Evolutionary conservation across 2,113 vertebrate species (phyloP), one percentile per base, ranked within the genome.

Genomic region (Caretta caretta): DNA sequence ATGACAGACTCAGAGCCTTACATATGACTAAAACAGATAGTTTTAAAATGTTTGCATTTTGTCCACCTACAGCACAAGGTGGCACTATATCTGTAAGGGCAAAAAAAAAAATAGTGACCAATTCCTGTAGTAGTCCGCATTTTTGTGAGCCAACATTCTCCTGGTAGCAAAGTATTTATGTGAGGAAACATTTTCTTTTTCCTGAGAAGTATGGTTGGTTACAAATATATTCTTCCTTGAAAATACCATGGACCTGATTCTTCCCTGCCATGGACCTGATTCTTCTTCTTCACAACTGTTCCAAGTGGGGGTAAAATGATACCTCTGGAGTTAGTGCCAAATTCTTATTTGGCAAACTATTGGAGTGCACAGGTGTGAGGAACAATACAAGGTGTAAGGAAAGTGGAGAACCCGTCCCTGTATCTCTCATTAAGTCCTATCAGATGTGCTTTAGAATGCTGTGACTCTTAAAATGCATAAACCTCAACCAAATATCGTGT

Each of bases 71-170:
- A 80, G 48, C 29, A 50, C 79, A 57, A 83, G 10, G 13, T 9
- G 0, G 19, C 10, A 83, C n/a, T 80, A 8, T 8, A 14, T 65
- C 79, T 87, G 31, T 56, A 42, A 90, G 81, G 83, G 19, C 7
- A 14, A 81, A 80, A 81, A 35, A 38, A 38, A 20, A 7, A 82
- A 17, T 10, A 82, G 75, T 35, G 62, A 54, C n/a, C 11, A 46
- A 16, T 69, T 87, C 35, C 1, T 31, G 10, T 0, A 17, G 12
- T 0, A 75, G 10, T 9, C 25, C 50, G 16, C 72, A 13, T 24
- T 87, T 82, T 84, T 69, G 50, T 46, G 62, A 90, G 38, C 2
- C 49, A 27, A 2, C 56, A 1, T 69, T 88, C 4, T 87, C 88
- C 59, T 8, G 17, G 76, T 20, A 53, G 7, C 1, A 1, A 27